Conservation (phyloP, 2,888 invertebrate species). For the Clusia tigrina region DNA sequence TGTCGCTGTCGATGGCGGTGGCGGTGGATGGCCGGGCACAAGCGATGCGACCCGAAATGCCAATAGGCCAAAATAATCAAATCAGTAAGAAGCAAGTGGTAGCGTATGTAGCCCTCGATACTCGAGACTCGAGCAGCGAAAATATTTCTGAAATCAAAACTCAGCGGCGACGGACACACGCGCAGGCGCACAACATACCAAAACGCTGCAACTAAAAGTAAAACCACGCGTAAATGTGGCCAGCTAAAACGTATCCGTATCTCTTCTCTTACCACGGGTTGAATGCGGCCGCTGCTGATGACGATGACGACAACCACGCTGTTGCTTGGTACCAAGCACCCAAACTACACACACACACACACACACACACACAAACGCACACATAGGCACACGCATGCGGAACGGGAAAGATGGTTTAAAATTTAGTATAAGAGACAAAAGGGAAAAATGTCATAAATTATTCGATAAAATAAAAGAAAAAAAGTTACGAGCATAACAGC, state of each 20-base stretch:
- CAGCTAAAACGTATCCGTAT: constrained; percentile 3
- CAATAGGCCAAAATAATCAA: background rate
- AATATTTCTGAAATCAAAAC: no score
- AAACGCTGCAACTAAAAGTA: no score
- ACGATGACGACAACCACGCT: constrained; percentile 3
- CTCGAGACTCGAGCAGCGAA: no score
- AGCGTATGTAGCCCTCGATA: no score
- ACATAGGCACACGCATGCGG: no score
- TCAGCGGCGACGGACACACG: no score
- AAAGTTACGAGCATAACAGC: constrained; percentile 14
- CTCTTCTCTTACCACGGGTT: background rate
- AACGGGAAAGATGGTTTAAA: constrained; percentile 27
- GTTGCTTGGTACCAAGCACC: no score
- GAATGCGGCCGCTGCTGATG: background rate
- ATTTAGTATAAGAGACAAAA: constrained; percentile 58
- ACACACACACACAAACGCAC: no score
- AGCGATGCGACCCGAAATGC: background rate
- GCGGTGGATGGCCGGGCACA: background rate
- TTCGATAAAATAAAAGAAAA: constrained; percentile 41
- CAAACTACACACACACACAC: no score
- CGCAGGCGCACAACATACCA: no score
- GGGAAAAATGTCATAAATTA: constrained; percentile 60
- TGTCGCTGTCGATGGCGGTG: background rate
- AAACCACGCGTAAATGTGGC: no score
- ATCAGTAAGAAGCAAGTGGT: background rate